Evolutionary conservation across 2,797 vertebrate genomes (phyloP).

Genomic region (Channallabes apus): DNA sequence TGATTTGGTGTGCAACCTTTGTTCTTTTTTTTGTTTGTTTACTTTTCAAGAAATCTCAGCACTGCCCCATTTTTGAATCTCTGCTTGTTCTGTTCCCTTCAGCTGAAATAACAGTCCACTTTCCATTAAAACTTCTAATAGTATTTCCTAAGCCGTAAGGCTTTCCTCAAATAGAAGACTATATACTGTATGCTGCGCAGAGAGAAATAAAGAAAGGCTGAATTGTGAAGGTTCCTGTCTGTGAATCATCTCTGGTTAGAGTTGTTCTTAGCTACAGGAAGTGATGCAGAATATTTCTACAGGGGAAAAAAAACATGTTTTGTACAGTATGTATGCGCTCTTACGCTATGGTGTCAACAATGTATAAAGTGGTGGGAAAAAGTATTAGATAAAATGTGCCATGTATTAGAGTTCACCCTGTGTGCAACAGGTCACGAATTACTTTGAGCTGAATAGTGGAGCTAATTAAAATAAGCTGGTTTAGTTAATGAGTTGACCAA

Average conservation of each 20-base stretch:
- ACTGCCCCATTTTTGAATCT: not conserved
- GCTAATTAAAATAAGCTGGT: no score
- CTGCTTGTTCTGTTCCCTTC: constrained; percentile 3
- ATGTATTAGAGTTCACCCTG: no score
- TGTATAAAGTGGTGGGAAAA: not conserved
- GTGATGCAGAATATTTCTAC: not conserved
- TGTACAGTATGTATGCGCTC: not conserved
- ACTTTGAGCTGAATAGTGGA: no score
- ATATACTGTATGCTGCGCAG: not conserved
- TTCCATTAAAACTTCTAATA: constrained; percentile 25
- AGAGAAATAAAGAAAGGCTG: not conserved
- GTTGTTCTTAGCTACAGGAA: not conserved
- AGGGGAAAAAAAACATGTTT: not conserved
- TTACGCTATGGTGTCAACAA: not conserved
- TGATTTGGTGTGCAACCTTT: constrained; percentile 1
- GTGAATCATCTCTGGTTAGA: not conserved
- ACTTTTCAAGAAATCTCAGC: not conserved
- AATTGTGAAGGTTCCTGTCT: not conserved
- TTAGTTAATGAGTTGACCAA: no score
- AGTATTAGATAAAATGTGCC: no score
- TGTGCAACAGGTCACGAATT: no score
- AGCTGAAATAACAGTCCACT: constrained; percentile 24
- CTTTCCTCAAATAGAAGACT: constrained; percentile 21
- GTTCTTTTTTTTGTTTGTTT: not conserved
- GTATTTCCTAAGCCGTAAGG: constrained; percentile 16